phyloP scores from a whole-genome alignment of 2,113 vertebrate species.

The Siniperca knerii region DNA sequence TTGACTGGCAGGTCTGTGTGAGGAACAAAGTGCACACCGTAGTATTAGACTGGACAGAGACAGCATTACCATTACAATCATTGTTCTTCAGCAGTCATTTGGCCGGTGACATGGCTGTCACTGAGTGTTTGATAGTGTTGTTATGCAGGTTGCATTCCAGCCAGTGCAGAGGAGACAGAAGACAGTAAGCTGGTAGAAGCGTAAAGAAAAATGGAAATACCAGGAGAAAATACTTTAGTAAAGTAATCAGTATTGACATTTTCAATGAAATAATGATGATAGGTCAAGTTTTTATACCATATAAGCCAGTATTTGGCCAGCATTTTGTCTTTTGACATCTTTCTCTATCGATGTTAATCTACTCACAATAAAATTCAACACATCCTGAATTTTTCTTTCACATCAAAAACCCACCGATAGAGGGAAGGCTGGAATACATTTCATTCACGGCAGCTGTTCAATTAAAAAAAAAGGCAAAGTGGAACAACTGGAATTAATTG shows the following conservation, averaged over 20 bases:
- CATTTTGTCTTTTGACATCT: neutral
- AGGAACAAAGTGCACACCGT: constrained; percentile 1
- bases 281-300: neutral
- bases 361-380: neutral
- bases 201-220: neutral
- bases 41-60: constrained; percentile 5
- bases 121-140: constrained; percentile 22
- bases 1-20: constrained; percentile 34
- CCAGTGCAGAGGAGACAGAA: neutral
- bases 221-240: neutral
- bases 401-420: neutral
- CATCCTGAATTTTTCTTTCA: neutral
- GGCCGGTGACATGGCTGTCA: constrained; percentile 30
- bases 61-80: constrained; percentile 23
- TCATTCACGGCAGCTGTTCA: too few species aligned
- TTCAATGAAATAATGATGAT: neutral
- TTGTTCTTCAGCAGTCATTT: constrained; percentile 13
- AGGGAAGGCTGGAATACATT: neutral
- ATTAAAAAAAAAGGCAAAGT: too few species aligned
- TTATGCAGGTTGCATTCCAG: constrained; percentile 26
- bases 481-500: neutral
- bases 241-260: constrained; percentile 5
- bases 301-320: too few species aligned
- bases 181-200: neutral
- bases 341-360: neutral